Conservation (phyloP, 2,888 invertebrate genomes). For the Latheticus oryzae region DNA sequence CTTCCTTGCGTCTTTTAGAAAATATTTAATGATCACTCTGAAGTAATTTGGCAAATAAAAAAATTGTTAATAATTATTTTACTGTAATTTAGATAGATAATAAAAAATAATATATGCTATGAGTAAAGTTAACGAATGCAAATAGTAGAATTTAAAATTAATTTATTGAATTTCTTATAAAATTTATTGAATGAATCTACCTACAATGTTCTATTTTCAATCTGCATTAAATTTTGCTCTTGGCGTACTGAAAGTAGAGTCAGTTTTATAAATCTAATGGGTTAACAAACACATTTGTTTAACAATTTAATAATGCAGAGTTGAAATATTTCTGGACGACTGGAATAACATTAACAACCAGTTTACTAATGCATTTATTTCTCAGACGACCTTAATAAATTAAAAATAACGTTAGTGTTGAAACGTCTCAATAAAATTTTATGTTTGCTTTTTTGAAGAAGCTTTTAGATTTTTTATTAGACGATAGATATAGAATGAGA, state of each 20-base stretch:
- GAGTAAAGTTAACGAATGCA: too few species aligned
- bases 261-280: conserved; percentile 22
- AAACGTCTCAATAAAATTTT: conserved; percentile 29
- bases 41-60: conserved; percentile 2
- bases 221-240: background rate
- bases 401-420: conserved; percentile 29
- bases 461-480: too few species aligned
- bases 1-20: background rate
- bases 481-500: too few species aligned
- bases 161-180: too few species aligned
- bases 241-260: conserved; percentile 8
- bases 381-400: conserved; percentile 33
- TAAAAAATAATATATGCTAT: too few species aligned
- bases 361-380: conserved; percentile 33
- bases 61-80: background rate
- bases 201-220: too few species aligned
- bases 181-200: too few species aligned
- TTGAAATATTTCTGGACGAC: conserved; percentile 25
- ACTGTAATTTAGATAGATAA: too few species aligned
- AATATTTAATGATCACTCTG: conserved; percentile 1
- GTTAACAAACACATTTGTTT: conserved; percentile 24
- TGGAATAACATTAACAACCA: conserved; percentile 30
- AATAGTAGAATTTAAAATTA: too few species aligned
- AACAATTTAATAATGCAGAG: conserved; percentile 23
- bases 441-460: too few species aligned